Evolutionary conservation across 2,113 vertebrate genomes (phyloP).

Genomic region (Platycercus adscitus): DNA sequence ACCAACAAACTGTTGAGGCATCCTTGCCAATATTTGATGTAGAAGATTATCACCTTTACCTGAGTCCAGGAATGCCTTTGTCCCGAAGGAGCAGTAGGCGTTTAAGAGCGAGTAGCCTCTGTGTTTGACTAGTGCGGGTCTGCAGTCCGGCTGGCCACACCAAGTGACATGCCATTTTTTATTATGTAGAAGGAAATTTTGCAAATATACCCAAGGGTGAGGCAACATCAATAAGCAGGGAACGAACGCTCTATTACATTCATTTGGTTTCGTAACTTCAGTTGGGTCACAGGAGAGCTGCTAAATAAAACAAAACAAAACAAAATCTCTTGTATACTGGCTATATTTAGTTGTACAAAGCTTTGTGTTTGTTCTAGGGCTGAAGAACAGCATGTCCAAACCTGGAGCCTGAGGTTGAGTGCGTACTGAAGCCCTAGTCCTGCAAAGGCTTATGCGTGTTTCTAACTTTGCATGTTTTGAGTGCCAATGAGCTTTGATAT

Average conservation of each 20-base stretch:
- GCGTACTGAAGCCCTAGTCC: background rate
- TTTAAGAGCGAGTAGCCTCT: background rate
- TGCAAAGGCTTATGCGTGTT: background rate
- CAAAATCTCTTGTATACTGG: background rate
- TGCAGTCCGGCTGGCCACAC: background rate
- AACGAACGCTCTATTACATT: slow-evolving; percentile 43
- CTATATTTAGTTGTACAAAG: background rate
- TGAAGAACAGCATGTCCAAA: slow-evolving; percentile 22
- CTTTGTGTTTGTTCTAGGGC: background rate
- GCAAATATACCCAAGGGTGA: slow-evolving; percentile 51
- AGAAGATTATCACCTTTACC: background rate
- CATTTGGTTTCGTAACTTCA: slow-evolving; percentile 58
- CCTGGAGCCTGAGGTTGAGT: background rate
- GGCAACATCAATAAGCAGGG: slow-evolving; percentile 50
- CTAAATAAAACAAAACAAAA: slow-evolving; percentile 57
- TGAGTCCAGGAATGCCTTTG: background rate
- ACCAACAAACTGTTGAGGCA: background rate
- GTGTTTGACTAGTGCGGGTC: background rate
- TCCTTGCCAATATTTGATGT: rapidly evolving
- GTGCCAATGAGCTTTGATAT: background rate
- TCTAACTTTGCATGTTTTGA: background rate
- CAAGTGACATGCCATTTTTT: slow-evolving; percentile 18
- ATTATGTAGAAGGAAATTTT: slow-evolving; percentile 53
- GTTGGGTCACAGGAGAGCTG: slow-evolving; percentile 47
- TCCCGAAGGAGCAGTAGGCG: background rate